Evolutionary conservation across 2,888 invertebrate species (phyloP), one percentile per base, ranked within the genome.

Genomic region (Nyleta sp.): DNA sequence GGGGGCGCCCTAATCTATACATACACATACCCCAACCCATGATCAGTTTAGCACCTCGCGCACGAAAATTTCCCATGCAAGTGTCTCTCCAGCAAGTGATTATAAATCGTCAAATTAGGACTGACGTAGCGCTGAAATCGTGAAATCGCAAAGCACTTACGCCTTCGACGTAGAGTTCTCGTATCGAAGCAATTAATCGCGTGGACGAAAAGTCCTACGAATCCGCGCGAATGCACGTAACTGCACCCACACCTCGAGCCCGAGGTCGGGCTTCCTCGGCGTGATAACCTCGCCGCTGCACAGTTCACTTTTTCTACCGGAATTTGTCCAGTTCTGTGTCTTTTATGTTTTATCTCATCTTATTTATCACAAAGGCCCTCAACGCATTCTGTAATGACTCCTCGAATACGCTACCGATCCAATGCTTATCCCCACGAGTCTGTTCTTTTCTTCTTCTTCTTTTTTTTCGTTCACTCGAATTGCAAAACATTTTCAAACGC

Each of bases 111-210:
- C 78, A 74, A 78, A 71, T 78, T 78, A 70, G 71, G 50, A 65
- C 40, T 55, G 64, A 62, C 67, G 79, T 64, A 64, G 75, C 24
- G 40, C 18, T 60, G 71, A 50, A 75, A 75, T 79, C 79, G 72
- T 42, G 55, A 68, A 75, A 75, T 75, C 79, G 72, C 75, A 50
- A 62, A 65, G 60, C 75, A 79, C 75, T 71, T 68, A 68, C 75
- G 68, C 75, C 72, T 79, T 65, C 75, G 60, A 72, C 75, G 79
- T 57, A 46, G 72, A 67, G 64, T 67, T 62, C 50, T 44, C 75
- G 57, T 75, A 71, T 71, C 74, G 68, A 67, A 67, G 75, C 78
- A 78, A 78, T 78, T 78, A 78, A 75, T 79, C 79, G 79, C 72
- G 74, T 60, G 67, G 75, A 75, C 79, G 75, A 75, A 79, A 79